A percentile compares a stretch with the other conserved stretches of the same genome.
phyloP scores from a whole-genome alignment of 2,888 invertebrate species.

The Anaspis maculata region DNA sequence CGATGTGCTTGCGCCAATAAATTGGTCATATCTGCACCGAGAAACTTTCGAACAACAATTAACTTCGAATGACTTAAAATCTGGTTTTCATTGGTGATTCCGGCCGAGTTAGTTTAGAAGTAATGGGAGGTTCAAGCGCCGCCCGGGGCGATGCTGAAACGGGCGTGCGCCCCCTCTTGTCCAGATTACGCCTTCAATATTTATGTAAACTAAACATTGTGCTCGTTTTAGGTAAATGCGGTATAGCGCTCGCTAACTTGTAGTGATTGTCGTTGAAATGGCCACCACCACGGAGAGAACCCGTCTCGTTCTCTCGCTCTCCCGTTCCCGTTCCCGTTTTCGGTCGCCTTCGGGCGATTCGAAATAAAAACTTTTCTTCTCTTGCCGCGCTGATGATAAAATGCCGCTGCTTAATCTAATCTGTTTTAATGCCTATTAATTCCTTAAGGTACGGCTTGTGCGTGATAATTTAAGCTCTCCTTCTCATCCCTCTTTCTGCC shows the following conservation, averaged over 20 bases:
- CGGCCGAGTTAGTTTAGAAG: slow-evolving; percentile 24
- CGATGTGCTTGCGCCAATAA: slow-evolving; percentile 15
- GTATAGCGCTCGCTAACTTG: slow-evolving; percentile 13
- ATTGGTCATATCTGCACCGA: slow-evolving; percentile 20
- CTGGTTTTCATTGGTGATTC: slow-evolving; percentile 26
- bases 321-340: no score
- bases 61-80: slow-evolving; percentile 23
- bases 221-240: slow-evolving; percentile 17
- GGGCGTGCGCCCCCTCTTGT: slow-evolving; percentile 18
- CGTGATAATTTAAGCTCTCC: no score
- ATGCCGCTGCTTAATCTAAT: no score
- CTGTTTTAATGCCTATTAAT: no score
- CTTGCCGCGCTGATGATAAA: no score
- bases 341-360: no score
- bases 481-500: no score
- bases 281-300: slow-evolving; percentile 18
- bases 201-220: slow-evolving; percentile 29
- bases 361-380: no score
- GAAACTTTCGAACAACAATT: slow-evolving; percentile 28
- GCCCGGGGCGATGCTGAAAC: slow-evolving; percentile 16
- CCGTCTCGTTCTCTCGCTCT: neutral
- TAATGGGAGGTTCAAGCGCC: slow-evolving; percentile 23
- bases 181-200: slow-evolving; percentile 31
- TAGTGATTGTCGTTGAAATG: slow-evolving; percentile 26
- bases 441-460: no score